Evolutionary conservation across 2,888 invertebrate genomes (phyloP).

Genomic region (Craniophora ligustri): DNA sequence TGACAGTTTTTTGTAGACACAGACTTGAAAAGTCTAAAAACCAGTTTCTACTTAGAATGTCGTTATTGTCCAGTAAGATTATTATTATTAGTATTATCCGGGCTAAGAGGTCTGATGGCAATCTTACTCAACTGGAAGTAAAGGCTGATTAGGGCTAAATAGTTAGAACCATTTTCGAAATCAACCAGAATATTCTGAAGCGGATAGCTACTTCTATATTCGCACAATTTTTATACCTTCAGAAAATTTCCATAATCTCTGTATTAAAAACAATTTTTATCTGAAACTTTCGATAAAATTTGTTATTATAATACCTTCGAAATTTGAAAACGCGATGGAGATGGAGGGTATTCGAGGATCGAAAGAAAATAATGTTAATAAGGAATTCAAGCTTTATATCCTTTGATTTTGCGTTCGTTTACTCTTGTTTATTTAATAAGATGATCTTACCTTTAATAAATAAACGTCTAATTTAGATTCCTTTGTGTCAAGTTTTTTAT

Average conservation of each 20-base stretch:
- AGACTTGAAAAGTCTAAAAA: too few relatives aligned
- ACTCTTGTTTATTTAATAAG: not conserved
- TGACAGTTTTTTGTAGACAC: too few relatives aligned
- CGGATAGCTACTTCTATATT: slow-evolving; percentile 20
- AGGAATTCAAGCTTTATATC: slow-evolving; percentile 11
- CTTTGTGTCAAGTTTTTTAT: slow-evolving; percentile 1
- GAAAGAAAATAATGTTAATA: slow-evolving; percentile 21
- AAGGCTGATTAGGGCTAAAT: too few relatives aligned
- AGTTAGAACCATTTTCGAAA: not conserved
- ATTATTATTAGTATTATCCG: too few relatives aligned
- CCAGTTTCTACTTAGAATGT: too few relatives aligned
- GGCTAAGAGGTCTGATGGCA: too few relatives aligned
- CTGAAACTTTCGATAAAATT: slow-evolving; percentile 35
- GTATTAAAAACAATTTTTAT: slow-evolving; percentile 36
- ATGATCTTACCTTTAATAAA: slow-evolving; percentile 4
- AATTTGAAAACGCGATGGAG: slow-evolving; percentile 12
- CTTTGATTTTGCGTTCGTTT: slow-evolving; percentile 12
- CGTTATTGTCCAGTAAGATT: too few relatives aligned
- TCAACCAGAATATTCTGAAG: not conserved
- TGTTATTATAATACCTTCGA: slow-evolving; percentile 47
- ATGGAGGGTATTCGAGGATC: not conserved
- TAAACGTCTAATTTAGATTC: slow-evolving; percentile 20
- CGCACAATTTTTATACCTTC: slow-evolving; percentile 19
- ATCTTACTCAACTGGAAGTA: too few relatives aligned
- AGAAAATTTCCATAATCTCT: slow-evolving; percentile 45